Evolutionary conservation across 2,797 vertebrate species (phyloP).

Genomic region (Antennarius maculatus): DNA sequence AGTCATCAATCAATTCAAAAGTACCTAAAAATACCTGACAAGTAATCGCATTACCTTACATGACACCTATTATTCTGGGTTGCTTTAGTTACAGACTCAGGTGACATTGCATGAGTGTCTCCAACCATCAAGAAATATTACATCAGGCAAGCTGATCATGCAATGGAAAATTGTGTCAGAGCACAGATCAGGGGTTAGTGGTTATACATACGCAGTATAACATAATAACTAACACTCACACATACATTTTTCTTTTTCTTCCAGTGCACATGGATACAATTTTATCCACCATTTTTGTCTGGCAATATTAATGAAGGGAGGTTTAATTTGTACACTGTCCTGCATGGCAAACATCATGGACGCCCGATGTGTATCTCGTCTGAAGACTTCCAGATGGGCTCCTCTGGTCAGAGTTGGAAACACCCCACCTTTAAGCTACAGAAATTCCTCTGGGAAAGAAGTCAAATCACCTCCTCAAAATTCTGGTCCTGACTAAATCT

Average conservation of each 20-base stretch:
- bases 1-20: slow-evolving; percentile 2
- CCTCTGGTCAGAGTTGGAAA: slow-evolving; percentile 54
- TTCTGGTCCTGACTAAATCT: slow-evolving; percentile 39
- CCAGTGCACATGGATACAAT: slow-evolving; percentile 41
- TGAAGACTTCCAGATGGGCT: slow-evolving; percentile 76
- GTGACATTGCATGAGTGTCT: slow-evolving; percentile 40
- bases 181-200: slow-evolving; percentile 40
- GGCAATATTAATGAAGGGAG: slow-evolving; percentile 52
- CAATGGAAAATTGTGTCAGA: slow-evolving; percentile 56
- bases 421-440: slow-evolving; percentile 40
- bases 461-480: slow-evolving; percentile 30
- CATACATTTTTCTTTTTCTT: slow-evolving; percentile 6
- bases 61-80: slow-evolving; percentile 27
- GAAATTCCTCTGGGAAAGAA: slow-evolving; percentile 34
- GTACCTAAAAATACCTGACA: slow-evolving; percentile 13
- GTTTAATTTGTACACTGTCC: slow-evolving; percentile 35
- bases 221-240: slow-evolving; percentile 22
- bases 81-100: slow-evolving; percentile 17
- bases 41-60: slow-evolving; percentile 25
- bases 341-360: slow-evolving; percentile 48
- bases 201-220: slow-evolving; percentile 26
- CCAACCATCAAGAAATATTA: slow-evolving; percentile 32
- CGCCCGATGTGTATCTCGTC: slow-evolving; percentile 45
- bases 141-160: slow-evolving; percentile 38
- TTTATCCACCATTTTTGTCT: slow-evolving; percentile 40